Conservation (phyloP, 2,797 vertebrate species). For the Diceros bicornis region DNA sequence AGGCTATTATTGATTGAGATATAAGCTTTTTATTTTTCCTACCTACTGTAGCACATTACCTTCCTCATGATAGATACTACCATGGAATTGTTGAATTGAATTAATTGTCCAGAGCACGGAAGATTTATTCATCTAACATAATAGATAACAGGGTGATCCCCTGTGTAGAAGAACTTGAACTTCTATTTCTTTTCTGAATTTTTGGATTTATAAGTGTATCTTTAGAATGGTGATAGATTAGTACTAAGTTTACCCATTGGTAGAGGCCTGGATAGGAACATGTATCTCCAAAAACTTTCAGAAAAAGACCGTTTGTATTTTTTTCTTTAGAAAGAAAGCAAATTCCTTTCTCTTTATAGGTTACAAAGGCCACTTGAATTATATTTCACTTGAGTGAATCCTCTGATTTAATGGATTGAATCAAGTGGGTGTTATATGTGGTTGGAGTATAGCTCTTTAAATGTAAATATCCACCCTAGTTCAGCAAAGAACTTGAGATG, state of each 20-base stretch:
- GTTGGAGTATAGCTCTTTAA: not conserved
- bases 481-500: conserved; percentile 4
- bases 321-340: conserved; percentile 60
- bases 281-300: not conserved
- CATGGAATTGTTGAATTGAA: not conserved
- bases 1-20: not conserved
- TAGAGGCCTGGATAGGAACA: not conserved
- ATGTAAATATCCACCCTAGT: not conserved
- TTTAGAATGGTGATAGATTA: conserved; percentile 18
- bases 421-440: not conserved
- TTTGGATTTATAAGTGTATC: not conserved
- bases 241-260: not conserved
- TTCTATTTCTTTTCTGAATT: conserved; percentile 35
- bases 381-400: not conserved
- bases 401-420: conserved; percentile 29
- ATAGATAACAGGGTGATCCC: not conserved
- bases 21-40: not conserved
- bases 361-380: conserved; percentile 39
- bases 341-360: conserved; percentile 34
- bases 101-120: conserved; percentile 13
- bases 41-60: not conserved
- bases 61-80: not conserved
- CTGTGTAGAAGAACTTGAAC: not conserved
- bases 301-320: not conserved
- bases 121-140: not conserved